Percentiles rank a stretch among this genome's conserved stretches.
Evolutionary conservation across 2,888 invertebrate genomes (phyloP).

Genomic region (Cryptops parisi): DNA sequence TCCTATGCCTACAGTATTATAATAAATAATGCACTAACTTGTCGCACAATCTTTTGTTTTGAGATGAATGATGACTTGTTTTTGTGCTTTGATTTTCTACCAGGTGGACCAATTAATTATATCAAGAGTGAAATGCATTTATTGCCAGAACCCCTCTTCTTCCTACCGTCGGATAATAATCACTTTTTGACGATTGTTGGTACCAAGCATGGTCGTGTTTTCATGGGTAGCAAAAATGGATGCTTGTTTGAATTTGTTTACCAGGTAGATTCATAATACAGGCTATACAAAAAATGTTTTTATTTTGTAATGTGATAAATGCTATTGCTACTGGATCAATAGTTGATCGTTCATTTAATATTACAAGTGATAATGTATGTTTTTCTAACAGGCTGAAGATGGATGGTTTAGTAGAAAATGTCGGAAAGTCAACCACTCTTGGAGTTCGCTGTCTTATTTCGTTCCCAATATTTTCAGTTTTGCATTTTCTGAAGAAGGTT

Average conservation of each 20-base stretch:
- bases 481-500: conserved; percentile 53
- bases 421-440: conserved; percentile 87
- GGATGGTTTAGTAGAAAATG: conserved; percentile 94
- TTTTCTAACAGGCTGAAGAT: conserved; percentile 32
- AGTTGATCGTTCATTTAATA: conserved; percentile 8
- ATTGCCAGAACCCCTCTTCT: conserved; percentile 87
- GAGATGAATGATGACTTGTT: neutral
- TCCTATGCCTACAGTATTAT: too few relatives aligned
- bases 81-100: neutral
- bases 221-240: conserved; percentile 89
- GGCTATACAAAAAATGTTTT: too few relatives aligned
- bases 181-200: conserved; percentile 69
- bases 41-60: too few relatives aligned
- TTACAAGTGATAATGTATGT: too few relatives aligned
- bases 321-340: neutral
- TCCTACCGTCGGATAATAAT: conserved; percentile 75
- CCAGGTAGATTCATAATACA: too few relatives aligned
- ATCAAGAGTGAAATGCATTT: conserved; percentile 56
- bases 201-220: conserved; percentile 70
- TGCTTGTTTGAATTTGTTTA: conserved; percentile 88
- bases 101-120: conserved; percentile 1
- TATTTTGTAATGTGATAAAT: neutral
- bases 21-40: neutral
- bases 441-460: conserved; percentile 67
- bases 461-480: conserved; percentile 79